Evolutionary conservation across 2,888 invertebrate genomes (phyloP).

Genomic region (Scaptomyza parva): DNA sequence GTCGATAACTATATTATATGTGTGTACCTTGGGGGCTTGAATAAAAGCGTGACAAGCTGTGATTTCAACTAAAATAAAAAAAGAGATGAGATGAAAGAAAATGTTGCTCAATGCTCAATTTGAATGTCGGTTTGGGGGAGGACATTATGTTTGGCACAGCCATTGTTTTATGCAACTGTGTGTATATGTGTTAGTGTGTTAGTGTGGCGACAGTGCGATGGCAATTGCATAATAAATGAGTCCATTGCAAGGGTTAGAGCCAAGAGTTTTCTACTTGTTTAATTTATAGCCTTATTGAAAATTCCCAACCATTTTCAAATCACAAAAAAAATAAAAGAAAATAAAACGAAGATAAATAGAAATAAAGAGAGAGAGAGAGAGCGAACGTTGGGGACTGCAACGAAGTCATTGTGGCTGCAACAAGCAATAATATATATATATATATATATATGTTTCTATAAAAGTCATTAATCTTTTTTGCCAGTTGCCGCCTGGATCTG

Average conservation of each 20-base stretch:
- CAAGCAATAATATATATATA: slow-evolving; percentile 77
- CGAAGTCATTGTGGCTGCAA: slow-evolving; percentile 60
- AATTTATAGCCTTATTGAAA: slow-evolving; percentile 75
- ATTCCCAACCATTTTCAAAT: slow-evolving; percentile 55
- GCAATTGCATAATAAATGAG: slow-evolving; percentile 78
- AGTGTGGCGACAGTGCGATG: slow-evolving; percentile 38
- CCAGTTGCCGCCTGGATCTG: slow-evolving; percentile 48
- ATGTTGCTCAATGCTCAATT: slow-evolving; percentile 40
- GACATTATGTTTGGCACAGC: slow-evolving; percentile 25
- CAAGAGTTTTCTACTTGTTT: slow-evolving; percentile 37
- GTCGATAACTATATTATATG: slow-evolving; percentile 62
- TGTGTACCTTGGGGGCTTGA: slow-evolving; percentile 29
- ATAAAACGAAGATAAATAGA: not conserved
- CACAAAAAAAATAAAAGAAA: no score
- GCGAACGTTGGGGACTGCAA: slow-evolving; percentile 21
- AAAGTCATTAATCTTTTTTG: slow-evolving; percentile 76
- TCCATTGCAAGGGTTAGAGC: slow-evolving; percentile 43
- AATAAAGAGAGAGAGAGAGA: not conserved
- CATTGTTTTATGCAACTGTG: slow-evolving; percentile 11
- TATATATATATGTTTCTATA: no score
- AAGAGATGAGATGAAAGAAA: not conserved
- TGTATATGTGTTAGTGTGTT: not conserved
- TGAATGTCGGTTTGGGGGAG: slow-evolving; percentile 40
- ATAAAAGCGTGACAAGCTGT: slow-evolving; percentile 39
- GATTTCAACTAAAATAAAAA: slow-evolving; percentile 17